phyloP scores from a whole-genome alignment of 2,797 vertebrate species.

The Anabacerthia variegaticeps region DNA sequence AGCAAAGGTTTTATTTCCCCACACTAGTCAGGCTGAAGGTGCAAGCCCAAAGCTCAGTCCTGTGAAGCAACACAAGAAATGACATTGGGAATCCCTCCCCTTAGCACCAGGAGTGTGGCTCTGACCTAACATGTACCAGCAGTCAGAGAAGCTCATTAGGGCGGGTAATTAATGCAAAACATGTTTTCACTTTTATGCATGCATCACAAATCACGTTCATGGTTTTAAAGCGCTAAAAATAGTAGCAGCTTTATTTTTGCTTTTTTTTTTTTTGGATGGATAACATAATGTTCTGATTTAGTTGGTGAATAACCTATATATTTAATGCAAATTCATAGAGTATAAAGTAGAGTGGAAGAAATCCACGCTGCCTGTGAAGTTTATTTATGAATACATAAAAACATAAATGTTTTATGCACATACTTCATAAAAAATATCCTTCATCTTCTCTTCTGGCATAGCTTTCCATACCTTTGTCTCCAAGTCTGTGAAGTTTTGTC shows the following conservation, averaged over 20 bases:
- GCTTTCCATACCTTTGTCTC: background rate
- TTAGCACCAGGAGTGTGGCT: background rate
- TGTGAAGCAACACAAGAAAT: background rate
- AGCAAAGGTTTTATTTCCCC: background rate
- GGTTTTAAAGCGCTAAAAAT: background rate
- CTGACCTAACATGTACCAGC: background rate
- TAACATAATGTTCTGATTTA: background rate
- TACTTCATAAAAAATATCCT: background rate
- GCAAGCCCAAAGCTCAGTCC: background rate
- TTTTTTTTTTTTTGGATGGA: background rate
- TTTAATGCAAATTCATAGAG: background rate
- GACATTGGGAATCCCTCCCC: background rate
- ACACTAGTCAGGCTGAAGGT: background rate
- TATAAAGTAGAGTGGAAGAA: background rate
- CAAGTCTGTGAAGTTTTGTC: background rate
- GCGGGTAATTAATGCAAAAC: background rate
- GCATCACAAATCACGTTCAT: background rate
- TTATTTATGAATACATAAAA: background rate
- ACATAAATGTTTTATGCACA: background rate
- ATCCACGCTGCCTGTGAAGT: background rate
- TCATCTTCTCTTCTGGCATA: background rate
- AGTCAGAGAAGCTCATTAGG: background rate
- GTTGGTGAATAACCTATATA: background rate
- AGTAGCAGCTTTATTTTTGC: background rate
- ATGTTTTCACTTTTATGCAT: accelerated